Evolutionary conservation across 1,140 invertebrate genomes (phyloP), one percentile per base, ranked within the genome.

Genomic region (Caerostris darwini): DNA sequence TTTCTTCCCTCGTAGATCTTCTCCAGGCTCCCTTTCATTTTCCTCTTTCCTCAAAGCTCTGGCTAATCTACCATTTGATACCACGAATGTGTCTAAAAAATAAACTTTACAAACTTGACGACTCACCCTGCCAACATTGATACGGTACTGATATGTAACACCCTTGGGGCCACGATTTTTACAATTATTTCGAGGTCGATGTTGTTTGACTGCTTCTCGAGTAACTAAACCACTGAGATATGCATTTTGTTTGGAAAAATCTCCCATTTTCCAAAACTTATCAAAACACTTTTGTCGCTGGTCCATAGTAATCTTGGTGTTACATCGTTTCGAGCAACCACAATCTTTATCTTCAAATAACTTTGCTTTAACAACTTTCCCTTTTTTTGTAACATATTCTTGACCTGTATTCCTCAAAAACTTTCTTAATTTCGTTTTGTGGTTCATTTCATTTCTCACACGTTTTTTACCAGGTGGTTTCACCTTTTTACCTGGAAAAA

Each of bases 381-480:
- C 92, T 7, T 89, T 94, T 81, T 94, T 94, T 61, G 92, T 94
- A 58, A 89, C 17, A 94, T 94, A 94, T 57, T 94, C 92, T 85
- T 94, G 92, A 58, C 92, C 92, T 94, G 92, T 94, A 61, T 94
- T 94, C 57, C 92, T 88, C 67, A 85, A 67, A 89, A 88, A 87
- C 50, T 94, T 94, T 53, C 92, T 88, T 81, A 94, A 82, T 94
- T 94, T 94, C 54, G 92, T 94, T 94, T 94, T 94, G 86, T 94
- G 92, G 86, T 94, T 94, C 92, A 94, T 94, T 94, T 94, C 92
- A 89, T 94, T 94, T 67, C 92, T 94, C 86, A 94, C 92, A 77
- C 92, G 92, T 94, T 94, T 94, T 88, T 94, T 94, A 94, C 92
- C 92, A 64, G 67, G 10, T 53, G 92, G 6, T 94, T 94, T 94